Evolutionary conservation across 2,113 vertebrate species (phyloP).

Genomic region (Toxotes jaculatrix): DNA sequence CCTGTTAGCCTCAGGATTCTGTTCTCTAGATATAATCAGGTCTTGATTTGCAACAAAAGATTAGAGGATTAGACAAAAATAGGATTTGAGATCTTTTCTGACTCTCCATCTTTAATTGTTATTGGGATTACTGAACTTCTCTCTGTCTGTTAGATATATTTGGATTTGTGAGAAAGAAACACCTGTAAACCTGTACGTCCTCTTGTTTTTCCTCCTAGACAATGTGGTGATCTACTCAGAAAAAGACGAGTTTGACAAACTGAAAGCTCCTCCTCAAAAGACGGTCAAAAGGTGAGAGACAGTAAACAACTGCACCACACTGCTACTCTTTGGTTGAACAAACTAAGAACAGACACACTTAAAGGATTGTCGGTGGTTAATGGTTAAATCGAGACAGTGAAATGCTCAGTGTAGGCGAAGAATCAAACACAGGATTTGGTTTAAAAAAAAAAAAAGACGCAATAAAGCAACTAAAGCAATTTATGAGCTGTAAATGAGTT

Average conservation of each 20-base stretch:
- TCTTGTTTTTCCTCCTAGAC: slow-evolving; percentile 81
- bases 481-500: no score
- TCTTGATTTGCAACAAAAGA: background rate
- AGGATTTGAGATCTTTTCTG: background rate
- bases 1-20: slow-evolving; percentile 19
- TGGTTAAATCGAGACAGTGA: slow-evolving; percentile 10
- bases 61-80: background rate
- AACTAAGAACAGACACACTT: background rate
- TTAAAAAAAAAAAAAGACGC: background rate
- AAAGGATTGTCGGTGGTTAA: background rate
- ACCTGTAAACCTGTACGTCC: background rate
- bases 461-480: no score
- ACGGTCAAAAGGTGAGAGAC: slow-evolving; percentile 91
- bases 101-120: background rate
- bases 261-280: slow-evolving; percentile 91
- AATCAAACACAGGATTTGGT: background rate
- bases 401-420: slow-evolving; percentile 3
- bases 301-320: background rate
- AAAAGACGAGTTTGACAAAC: slow-evolving; percentile 97
- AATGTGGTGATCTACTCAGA: slow-evolving; percentile 95
- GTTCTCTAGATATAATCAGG: background rate
- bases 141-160: background rate
- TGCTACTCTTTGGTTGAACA: background rate
- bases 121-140: background rate
- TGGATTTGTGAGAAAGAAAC: background rate